Evolutionary conservation across 1,140 invertebrate genomes (phyloP), one percentile per base, ranked within the genome.

Genomic region (Scaptomyza montana): DNA sequence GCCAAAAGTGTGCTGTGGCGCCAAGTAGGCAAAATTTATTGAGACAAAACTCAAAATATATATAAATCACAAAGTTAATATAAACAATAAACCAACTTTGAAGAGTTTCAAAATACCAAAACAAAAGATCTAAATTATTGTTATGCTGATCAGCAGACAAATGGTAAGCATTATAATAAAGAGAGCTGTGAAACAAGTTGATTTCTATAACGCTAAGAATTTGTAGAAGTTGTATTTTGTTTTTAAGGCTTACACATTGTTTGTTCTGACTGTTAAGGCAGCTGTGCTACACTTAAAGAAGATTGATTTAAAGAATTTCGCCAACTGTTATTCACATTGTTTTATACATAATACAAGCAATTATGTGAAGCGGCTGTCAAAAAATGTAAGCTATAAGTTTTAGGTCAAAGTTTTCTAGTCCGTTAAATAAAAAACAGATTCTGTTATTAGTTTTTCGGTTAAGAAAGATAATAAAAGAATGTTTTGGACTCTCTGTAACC

Each of bases 21-120:
- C 78, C 81, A 86, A 86, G 71, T 21, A 69, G 8, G 7, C 33
- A n/a, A 43, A 43, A n/a, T 5, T n/a, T 5, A 1, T 43, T 5
- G 12, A 43, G 12, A 43, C 39, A 43, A 6, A 33, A 43, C 39
- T 36, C 33, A 9, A 36, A 43, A n/a, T 3, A 43, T 3, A 43
- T n/a, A 43, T 39, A 39, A 39, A 21, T 41, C 41, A 45, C 10
- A 28, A 30, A 57, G 28, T 59, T n/a, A 46, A 57, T 30, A n/a
- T 5, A 30, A 30, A 30, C 3, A 30, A 25, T n/a, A 28, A 33
- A 33, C 8, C 8, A 46, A 59, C 55, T 59, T 57, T 59, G 13
- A 46, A 59, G 41, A 47, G 43, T 59, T 59, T 47, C 9, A 7
- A 47, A 59, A 59, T 13, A 0, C 5, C 28, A 59, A 59, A 46